phyloP scores from a whole-genome alignment of 2,113 vertebrate species.

The Anser brachyrhynchus region DNA sequence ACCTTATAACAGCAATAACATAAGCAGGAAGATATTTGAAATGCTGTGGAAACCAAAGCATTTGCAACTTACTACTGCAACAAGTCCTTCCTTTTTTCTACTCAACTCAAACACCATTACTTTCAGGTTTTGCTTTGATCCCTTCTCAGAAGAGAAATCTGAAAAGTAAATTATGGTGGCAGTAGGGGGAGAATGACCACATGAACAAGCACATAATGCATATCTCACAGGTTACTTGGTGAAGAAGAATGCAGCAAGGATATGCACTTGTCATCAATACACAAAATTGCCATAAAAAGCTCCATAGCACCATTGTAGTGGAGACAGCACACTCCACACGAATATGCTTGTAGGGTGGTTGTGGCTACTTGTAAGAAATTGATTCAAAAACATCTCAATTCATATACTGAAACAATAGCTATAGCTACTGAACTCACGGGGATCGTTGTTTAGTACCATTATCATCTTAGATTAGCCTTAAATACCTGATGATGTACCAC shows the following conservation, averaged over 20 bases:
- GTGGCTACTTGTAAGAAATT: accelerated
- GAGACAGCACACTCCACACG: neutral
- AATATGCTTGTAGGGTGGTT: neutral
- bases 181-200: neutral
- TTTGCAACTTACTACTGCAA: neutral
- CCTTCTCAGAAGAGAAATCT: neutral
- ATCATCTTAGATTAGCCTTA: neutral
- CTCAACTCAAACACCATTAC: neutral
- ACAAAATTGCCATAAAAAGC: neutral
- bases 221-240: neutral
- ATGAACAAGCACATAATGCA: neutral
- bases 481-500: neutral
- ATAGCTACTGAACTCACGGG: neutral
- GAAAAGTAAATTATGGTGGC: neutral
- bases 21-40: neutral
- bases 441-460: neutral
- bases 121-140: neutral
- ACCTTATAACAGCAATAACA: neutral
- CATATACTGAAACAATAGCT: neutral
- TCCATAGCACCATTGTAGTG: neutral
- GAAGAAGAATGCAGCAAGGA: neutral
- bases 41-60: neutral
- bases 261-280: accelerated
- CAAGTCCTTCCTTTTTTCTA: neutral
- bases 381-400: neutral